Base-by-base conservation (phyloP, 2,888 invertebrate genomes). In the Orthosia cruda region DNA sequence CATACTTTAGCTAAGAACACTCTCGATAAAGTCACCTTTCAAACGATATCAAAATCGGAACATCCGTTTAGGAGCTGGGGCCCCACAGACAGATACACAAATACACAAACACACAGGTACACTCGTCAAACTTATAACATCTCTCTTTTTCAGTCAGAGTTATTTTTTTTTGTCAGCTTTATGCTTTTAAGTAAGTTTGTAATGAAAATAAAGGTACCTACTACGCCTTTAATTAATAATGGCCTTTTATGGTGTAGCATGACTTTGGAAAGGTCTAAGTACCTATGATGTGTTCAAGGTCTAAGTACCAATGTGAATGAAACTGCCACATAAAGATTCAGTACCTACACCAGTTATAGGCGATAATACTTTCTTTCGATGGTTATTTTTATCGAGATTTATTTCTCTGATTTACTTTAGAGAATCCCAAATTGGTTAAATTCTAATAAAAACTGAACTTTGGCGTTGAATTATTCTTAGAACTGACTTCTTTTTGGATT, bases 321-420 rank as follows among this genome's bases (percentile, higher is more conserved):
- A 49, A 70, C 47, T 15, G 47, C 59, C 71, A 40, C 71, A 75
- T 71, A 78, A 71, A 79, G 71, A 79, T 71, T 71, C 58, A 78
- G 71, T 54, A 49, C 57, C 20, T 47, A 54, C 26, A 79, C 18
- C 54, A n/a, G 13, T 32, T 32, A 32, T 12, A 20, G 58, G 23
- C 18, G 49, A 32, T 49, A 12, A 54, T 20, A 71, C 54, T 67
- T 54, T 78, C 32, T 47, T 71, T 78, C 58, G 71, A 75, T 61
- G 79, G 52, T 78, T 75, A 71, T 79, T 40, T 47, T 49, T 59
- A 71, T 49, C 40, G 23, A 26, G 59, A 59, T 78, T 57, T 58
- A 77, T 68, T 1, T n/a, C 40, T 15, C 1, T 2, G 20, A 68
- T 49, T 49, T 5, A n/a, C 13, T 13, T 16, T 23, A n/a, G 26